Conservation (phyloP, 1,140 invertebrate species). For the Lysiphlebus fabarum region DNA sequence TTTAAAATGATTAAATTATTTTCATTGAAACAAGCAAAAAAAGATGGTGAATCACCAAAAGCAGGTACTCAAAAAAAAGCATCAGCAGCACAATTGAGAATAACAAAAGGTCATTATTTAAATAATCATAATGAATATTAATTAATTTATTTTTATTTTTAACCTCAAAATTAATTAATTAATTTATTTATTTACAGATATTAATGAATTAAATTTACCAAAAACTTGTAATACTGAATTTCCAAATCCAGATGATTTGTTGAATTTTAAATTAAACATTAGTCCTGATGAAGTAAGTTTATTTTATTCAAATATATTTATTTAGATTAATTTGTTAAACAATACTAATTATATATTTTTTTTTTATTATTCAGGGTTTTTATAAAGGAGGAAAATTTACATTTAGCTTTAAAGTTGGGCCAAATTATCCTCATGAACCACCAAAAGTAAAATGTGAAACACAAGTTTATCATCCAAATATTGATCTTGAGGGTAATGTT, state of each 20-base stretch:
- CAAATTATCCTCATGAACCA: constrained; percentile 94
- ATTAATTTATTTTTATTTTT: constrained; percentile 15
- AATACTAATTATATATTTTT: too few relatives aligned
- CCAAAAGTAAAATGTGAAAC: constrained; percentile 95
- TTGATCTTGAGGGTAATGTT: constrained; percentile 92
- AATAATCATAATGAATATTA: background rate
- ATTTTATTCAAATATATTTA: background rate
- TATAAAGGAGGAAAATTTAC: constrained; percentile 90
- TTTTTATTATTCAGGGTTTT: constrained; percentile 70
- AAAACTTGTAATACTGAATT: constrained; percentile 96
- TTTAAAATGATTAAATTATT: constrained; percentile 93
- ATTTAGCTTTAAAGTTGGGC: constrained; percentile 97
- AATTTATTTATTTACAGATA: constrained; percentile 70
- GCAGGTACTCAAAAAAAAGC: constrained; percentile 83
- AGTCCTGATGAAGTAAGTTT: constrained; percentile 84
- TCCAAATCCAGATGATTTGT: constrained; percentile 92
- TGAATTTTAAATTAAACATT: constrained; percentile 94
- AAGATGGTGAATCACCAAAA: constrained; percentile 85
- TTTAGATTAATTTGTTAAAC: constrained; percentile 1
- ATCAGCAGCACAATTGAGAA: constrained; percentile 92
- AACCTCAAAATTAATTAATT: background rate
- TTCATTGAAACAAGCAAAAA: constrained; percentile 96
- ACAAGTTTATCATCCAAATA: constrained; percentile 92
- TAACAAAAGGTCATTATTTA: constrained; percentile 82
- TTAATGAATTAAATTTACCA: constrained; percentile 95